These are phyloP conservation scores for Ginglymostoma cirratum DNA, from an alignment of 2,113 vertebrate genomes.

Conservation along the genomic window DNA sequence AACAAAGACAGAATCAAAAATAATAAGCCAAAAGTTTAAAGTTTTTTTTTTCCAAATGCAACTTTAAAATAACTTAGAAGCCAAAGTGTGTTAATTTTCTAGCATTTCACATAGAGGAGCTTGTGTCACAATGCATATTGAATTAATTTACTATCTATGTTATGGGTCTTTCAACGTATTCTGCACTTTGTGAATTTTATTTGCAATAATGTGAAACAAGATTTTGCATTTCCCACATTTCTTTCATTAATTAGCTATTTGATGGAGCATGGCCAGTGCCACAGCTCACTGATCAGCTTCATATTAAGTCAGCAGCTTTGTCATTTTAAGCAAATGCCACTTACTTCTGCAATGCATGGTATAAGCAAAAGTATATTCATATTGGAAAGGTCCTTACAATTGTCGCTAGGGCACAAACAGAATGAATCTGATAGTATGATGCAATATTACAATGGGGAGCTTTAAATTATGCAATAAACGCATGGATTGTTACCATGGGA, in stretches of 20 bases:
- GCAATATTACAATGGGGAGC: neutral
- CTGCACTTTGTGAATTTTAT: neutral
- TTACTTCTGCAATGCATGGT: constrained; percentile 41
- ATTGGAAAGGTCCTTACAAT: constrained; percentile 36
- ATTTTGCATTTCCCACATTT: constrained; percentile 40
- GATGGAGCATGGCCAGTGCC: constrained; percentile 41
- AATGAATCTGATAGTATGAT: neutral
- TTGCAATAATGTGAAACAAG: constrained; percentile 40
- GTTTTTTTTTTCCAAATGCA: neutral
- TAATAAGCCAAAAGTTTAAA: neutral
- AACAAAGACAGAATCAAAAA: neutral
- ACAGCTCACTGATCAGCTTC: constrained; percentile 47
- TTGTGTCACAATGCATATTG: constrained; percentile 16
- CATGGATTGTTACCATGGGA: neutral
- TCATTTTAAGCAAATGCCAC: constrained; percentile 46
- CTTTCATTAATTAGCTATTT: constrained; percentile 51
- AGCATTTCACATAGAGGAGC: neutral
- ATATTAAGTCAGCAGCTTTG: constrained; percentile 48
- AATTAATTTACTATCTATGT: constrained; percentile 38
- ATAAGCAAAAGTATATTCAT: constrained; percentile 40
- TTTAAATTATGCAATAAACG: constrained; percentile 1
- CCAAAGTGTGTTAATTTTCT: neutral
- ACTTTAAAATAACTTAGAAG: neutral
- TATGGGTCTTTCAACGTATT: constrained; percentile 38
- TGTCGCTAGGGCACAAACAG: neutral